phyloP scores from a whole-genome alignment of 1,140 invertebrate genomes.

The Metaphire vulgaris region DNA sequence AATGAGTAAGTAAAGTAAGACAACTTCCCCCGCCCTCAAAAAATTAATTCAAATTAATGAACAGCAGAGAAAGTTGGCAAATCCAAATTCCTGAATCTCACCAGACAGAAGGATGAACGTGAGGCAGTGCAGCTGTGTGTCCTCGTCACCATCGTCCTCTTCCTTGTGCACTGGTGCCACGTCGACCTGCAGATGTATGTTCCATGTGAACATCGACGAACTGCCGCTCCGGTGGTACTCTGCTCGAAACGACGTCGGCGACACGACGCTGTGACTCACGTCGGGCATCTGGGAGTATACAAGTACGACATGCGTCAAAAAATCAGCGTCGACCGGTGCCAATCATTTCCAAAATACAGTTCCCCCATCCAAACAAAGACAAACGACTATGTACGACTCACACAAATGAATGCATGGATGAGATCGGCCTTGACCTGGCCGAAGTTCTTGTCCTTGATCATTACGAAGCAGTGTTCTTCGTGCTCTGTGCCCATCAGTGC shows the following conservation, averaged over 20 bases:
- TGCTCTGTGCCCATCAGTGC: slow-evolving; percentile 91
- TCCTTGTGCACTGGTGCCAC: slow-evolving; percentile 52
- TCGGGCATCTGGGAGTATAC: slow-evolving; percentile 87
- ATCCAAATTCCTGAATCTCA: slow-evolving; percentile 54
- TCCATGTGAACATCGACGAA: slow-evolving; percentile 90
- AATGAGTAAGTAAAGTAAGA: too few relatives aligned
- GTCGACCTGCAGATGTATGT: slow-evolving; percentile 86
- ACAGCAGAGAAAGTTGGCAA: not conserved
- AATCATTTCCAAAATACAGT: too few relatives aligned
- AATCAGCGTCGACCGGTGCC: too few relatives aligned
- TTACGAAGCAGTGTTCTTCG: slow-evolving; percentile 87
- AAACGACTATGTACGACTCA: slow-evolving; percentile 53
- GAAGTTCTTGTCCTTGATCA: slow-evolving; percentile 89
- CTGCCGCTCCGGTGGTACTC: slow-evolving; percentile 88
- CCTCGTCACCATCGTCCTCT: slow-evolving; percentile 34
- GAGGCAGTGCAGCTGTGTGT: slow-evolving; percentile 80
- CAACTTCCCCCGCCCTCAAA: not conserved
- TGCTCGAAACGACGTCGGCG: slow-evolving; percentile 93
- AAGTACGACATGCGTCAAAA: too few relatives aligned
- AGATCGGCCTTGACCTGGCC: slow-evolving; percentile 95
- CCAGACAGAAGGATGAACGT: slow-evolving; percentile 93
- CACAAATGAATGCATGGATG: slow-evolving; percentile 95
- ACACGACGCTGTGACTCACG: slow-evolving; percentile 93
- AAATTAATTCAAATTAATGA: not conserved
- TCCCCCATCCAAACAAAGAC: not conserved